A percentile compares a stretch with the other conserved stretches of the same genome.
Evolutionary conservation across 1,140 invertebrate species (phyloP).

Genomic region (Gonatopus flavifemur): DNA sequence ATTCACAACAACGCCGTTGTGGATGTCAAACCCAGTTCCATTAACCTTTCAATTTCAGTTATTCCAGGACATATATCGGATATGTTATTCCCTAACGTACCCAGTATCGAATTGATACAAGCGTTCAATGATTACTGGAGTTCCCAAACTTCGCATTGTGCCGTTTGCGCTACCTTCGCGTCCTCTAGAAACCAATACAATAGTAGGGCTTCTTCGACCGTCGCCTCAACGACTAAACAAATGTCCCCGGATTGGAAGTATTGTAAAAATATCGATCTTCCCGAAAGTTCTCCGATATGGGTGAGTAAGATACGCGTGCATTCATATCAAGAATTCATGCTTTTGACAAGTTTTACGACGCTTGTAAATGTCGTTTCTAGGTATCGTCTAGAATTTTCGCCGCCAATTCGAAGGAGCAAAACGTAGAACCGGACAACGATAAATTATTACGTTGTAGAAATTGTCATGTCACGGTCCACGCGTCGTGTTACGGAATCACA

Average conservation of each 20-base stretch:
- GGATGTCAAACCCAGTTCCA: slow-evolving; percentile 1
- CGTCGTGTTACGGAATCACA: slow-evolving; percentile 57
- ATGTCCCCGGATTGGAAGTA: slow-evolving; percentile 54
- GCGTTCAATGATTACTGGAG: slow-evolving; percentile 56
- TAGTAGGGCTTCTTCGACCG: no score
- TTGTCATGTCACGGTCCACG: slow-evolving; percentile 58
- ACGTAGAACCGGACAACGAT: slow-evolving; percentile 47
- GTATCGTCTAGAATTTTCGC: slow-evolving; percentile 50
- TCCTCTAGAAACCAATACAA: slow-evolving; percentile 30
- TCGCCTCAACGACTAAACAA: no score
- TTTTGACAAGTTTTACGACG: neutral
- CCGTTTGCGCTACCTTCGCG: slow-evolving; percentile 48
- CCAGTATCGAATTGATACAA: slow-evolving; percentile 36
- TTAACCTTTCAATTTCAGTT: slow-evolving; percentile 8
- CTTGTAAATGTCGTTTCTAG: slow-evolving; percentile 22
- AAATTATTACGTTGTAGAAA: slow-evolving; percentile 53
- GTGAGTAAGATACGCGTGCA: slow-evolving; percentile 26
- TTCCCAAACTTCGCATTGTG: slow-evolving; percentile 49
- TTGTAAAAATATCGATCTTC: slow-evolving; percentile 45
- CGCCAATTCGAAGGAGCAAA: slow-evolving; percentile 51
- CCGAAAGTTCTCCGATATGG: slow-evolving; percentile 53
- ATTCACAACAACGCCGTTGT: neutral
- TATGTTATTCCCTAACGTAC: slow-evolving; percentile 44
- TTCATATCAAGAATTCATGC: neutral
- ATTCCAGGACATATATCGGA: slow-evolving; percentile 47